Base-by-base conservation (phyloP, 2,888 invertebrate species). In the Strigamia crassipes region DNA sequence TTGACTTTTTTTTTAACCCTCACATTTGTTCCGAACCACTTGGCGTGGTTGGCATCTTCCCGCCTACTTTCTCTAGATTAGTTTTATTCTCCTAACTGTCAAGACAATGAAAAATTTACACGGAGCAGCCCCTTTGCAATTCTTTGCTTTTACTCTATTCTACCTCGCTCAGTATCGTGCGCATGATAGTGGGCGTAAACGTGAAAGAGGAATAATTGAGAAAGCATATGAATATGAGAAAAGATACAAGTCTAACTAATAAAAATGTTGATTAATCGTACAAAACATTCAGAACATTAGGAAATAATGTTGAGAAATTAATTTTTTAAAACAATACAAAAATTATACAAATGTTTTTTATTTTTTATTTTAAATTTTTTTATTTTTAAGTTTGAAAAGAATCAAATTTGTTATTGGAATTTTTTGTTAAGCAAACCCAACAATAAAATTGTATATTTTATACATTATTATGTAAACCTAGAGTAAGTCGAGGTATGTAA, bases 41-140 rank as follows among this genome's bases (percentile, higher is more conserved):
- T 61, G 61, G 61, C 61, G 61, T 61, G 61, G 61, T n/a, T 61
- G 61, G 61, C 61, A 61, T 61, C 18, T 61, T n/a, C 21, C 61
- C 61, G 61, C 61, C 61, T n/a, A 61, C 61, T 61, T 61, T 23
- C 61, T 61, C 61, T 61, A 21, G 10, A 21, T 61, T 61, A 61
- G 61, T 61, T 61, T 61, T 61, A 61, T 61, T 61, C 61, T 61
- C 61, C 21, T 61, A 61, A 61, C 61, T 61, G 61, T 21, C 61
- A 61, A 61, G 61, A 61, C 61, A 61, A 61, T 61, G 18, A 61
- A 61, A 61, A 61, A 61, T 61, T 61, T 61, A 61, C 61, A 61
- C 61, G 61, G 61, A 61, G 61, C 61, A 61, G 61, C 61, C 61
- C 61, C 61, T 61, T 61, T 10, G 21, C 61, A 61, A 61, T 61